A percentile compares a stretch with the other conserved stretches of the same genome.
Evolutionary conservation across 2,888 invertebrate species (phyloP).

Genomic region (Ecdyonurus torrentis): DNA sequence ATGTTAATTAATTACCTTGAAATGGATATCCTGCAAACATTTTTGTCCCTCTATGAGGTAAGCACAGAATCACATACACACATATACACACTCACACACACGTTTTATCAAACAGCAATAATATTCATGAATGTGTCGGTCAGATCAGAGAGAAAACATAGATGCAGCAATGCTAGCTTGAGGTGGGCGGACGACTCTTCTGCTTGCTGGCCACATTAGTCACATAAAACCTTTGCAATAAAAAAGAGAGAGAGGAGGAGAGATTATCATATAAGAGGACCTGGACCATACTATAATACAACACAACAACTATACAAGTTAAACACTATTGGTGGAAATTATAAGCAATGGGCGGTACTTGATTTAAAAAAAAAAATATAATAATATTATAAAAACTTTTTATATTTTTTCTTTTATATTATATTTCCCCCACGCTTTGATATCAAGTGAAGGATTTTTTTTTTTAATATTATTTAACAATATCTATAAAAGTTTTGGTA

Average conservation of each 20-base stretch:
- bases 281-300: background rate
- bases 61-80: too few species aligned
- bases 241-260: too few species aligned
- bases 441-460: too few species aligned
- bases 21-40: constrained; percentile 1
- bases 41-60: too few species aligned
- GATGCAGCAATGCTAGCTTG: background rate
- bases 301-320: background rate
- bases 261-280: background rate
- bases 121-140: background rate
- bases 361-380: background rate
- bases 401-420: too few species aligned
- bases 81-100: too few species aligned
- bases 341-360: background rate
- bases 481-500: too few species aligned
- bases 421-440: too few species aligned
- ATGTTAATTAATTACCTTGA: background rate
- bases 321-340: background rate
- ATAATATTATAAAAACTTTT: background rate
- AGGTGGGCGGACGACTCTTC: background rate
- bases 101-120: background rate
- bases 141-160: background rate
- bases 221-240: too few species aligned
- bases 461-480: too few species aligned
- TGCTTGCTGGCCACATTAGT: background rate